phyloP scores from a whole-genome alignment of 2,113 vertebrate species.

The Upupa epops region DNA sequence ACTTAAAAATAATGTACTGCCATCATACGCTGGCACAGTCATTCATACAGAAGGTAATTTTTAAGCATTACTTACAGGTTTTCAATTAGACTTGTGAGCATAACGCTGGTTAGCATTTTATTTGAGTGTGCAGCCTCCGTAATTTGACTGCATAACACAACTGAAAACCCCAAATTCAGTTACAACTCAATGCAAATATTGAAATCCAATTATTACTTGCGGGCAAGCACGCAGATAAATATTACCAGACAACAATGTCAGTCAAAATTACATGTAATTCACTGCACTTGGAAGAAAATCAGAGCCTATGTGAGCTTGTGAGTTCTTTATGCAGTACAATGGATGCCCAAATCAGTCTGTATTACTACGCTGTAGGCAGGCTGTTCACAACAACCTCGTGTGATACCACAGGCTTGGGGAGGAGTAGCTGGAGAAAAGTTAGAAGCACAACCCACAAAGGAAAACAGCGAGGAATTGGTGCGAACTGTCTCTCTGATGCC shows the following conservation, averaged over 20 bases:
- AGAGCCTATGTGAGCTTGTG: neutral
- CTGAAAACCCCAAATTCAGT: constrained; percentile 1
- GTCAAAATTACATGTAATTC: constrained; percentile 37
- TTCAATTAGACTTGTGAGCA: constrained; percentile 7
- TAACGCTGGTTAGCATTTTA: neutral
- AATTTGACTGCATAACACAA: neutral
- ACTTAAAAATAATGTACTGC: neutral
- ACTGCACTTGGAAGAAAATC: neutral
- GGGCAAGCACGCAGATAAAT: neutral
- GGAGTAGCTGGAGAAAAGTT: too few relatives aligned
- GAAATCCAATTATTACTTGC: constrained; percentile 10
- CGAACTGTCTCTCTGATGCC: neutral
- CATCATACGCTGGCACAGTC: neutral
- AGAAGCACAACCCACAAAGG: neutral
- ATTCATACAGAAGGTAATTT: neutral
- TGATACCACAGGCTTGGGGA: too few relatives aligned
- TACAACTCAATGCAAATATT: constrained; percentile 46
- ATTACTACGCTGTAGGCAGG: neutral
- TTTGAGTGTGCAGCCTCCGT: neutral
- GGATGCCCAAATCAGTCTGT: neutral
- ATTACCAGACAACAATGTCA: neutral
- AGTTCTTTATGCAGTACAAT: neutral
- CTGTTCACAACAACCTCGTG: neutral
- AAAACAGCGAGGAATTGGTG: neutral
- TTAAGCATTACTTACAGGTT: neutral